Base-by-base conservation (phyloP, 2,888 invertebrate species). In the Falcaria lacertinaria region DNA sequence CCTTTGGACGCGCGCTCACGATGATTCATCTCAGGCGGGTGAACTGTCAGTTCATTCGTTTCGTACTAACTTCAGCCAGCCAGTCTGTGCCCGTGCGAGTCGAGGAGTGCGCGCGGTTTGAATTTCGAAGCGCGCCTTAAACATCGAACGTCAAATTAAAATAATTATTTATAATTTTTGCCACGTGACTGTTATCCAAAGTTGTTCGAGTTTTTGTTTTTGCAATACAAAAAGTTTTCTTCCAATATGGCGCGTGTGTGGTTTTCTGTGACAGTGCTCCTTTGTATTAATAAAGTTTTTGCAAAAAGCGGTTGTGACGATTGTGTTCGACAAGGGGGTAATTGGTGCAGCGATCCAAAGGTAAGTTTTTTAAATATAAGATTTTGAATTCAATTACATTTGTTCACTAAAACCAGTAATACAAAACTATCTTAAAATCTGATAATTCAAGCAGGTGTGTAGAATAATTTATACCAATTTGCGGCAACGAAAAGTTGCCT, bases 21-120 rank as follows among this genome's bases (percentile, higher is more conserved):
- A 74, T 84, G 83, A 84, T 73, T 84, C 83, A 83, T 80, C 75
- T 74, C 60, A 32, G 42, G 59, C 59, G 64, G 47, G 56, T 58
- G 54, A 62, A 60, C 54, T 61, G 55, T 61, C 69, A 56, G 54
- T 60, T 56, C 57, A 59, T 60, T 61, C 52, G 54, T 63, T 54
- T 56, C 49, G 17, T 17, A 2, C 0, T 8, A 1, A 34, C 37
- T 33, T 33, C 41, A 38, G 33, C 38, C 34, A 42, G 48, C 8
- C 72, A 83, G 81, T 83, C 74, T 69, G 63, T 58, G 59, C 33
- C 52, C 55, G 59, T 48, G 45, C 69, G 72, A 52, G 50, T 39
- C 2, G 34, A 39, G 40, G 58, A 52, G 53, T 67, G 74, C 71
- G 74, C 80, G 81, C 59, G 48, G 64, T 67, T 67, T 48, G 43